A percentile compares a stretch with the other conserved stretches of the same genome.
These are phyloP conservation scores for Pituophis catenifer DNA, from an alignment of 2,113 vertebrate species.

Conservation along the genomic window DNA sequence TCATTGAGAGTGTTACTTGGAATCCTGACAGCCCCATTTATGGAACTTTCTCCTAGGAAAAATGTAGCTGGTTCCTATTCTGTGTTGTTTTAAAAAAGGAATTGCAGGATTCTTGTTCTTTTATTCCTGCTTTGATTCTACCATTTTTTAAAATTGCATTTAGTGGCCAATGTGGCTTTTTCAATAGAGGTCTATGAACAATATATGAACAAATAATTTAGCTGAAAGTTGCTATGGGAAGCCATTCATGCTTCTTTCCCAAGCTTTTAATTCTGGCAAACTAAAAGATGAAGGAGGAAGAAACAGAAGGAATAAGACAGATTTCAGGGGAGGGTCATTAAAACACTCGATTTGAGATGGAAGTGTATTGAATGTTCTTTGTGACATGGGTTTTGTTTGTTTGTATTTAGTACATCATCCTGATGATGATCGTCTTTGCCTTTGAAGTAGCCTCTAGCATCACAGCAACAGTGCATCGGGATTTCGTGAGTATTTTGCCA, in stretches of 20 bases:
- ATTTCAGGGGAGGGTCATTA: neutral
- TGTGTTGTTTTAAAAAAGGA: neutral
- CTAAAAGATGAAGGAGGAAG: neutral
- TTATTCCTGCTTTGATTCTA: neutral
- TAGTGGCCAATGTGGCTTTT: neutral
- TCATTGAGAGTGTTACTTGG: too few relatives aligned
- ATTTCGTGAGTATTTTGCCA: constrained; percentile 71
- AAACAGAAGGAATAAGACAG: neutral
- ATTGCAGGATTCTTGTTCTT: neutral
- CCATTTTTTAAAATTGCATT: neutral
- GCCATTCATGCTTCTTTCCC: neutral
- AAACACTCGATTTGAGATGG: neutral
- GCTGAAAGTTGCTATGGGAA: neutral
- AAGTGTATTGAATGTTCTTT: constrained; percentile 6
- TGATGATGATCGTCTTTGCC: constrained; percentile 76
- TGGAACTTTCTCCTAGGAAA: neutral
- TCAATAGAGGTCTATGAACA: neutral
- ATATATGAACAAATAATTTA: neutral
- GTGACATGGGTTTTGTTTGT: neutral
- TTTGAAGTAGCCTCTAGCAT: constrained; percentile 82
- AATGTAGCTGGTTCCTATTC: neutral
- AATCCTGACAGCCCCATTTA: neutral
- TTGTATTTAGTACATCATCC: constrained; percentile 71
- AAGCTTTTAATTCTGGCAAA: neutral
- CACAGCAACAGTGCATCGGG: constrained; percentile 71